Base-by-base conservation (phyloP, 1,140 invertebrate genomes). In the Cephus cinctus region DNA sequence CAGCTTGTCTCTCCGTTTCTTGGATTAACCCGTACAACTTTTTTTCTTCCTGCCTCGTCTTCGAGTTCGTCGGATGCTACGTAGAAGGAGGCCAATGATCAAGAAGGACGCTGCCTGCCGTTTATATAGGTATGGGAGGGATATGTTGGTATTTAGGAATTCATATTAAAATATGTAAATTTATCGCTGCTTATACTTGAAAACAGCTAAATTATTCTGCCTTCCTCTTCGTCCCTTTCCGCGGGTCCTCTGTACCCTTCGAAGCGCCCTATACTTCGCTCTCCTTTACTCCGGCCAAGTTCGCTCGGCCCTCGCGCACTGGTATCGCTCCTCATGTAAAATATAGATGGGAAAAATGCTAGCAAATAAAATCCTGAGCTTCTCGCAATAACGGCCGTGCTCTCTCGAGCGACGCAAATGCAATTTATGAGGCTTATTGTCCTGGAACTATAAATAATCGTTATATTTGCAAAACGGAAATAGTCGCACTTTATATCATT, bases 381-480 rank as follows among this genome's bases (percentile, higher is more conserved):
- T 56, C 34, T 42, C 46, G 47, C 36, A 43, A 52, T 58, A 56
- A 56, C 50, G 49, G 45, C 38, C n/a, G 47, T 42, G 50, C 41
- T 54, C 56, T 41, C 47, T 54, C 55, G 47, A 43, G 47, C 46
- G 48, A 54, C 54, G 42, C 36, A 38, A 34, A 43, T 52, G 47
- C 41, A 56, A 61, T 65, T 63, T 63, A 65, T 59, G 56, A 54
- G 31, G 45, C 56, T 63, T 50, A 61, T 63, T 65, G 63, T 61
- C 47, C 52, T 52, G 47, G 35, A 44, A 52, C 53, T 46, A 63
- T 65, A 57, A 63, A 62, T 63, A 56, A 57, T 59, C 52, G 52
- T 47, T 46, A 57, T 59, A 65, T 63, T 59, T 53, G 58, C 51
- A 47, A 50, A 55, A 22, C 21, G 44, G 35, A 36, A 44, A 38